A percentile compares a stretch with the other conserved stretches of the same genome.
These are phyloP conservation scores for Drosophila subsilvestris DNA, from an alignment of 2,888 invertebrate genomes.

Conservation along the genomic window DNA sequence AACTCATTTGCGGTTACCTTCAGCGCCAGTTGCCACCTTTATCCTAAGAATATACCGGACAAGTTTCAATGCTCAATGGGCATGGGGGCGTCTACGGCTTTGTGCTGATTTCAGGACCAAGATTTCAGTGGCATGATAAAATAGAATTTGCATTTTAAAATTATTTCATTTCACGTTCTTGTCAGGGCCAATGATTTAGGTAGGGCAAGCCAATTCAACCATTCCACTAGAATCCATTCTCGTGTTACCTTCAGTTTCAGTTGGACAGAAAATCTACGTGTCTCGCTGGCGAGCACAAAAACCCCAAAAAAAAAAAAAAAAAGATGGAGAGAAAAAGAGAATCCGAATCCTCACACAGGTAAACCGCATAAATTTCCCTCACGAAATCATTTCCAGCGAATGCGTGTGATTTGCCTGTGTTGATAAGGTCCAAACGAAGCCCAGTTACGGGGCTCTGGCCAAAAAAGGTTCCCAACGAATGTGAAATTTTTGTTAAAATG, in stretches of 20 bases:
- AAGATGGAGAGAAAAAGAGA: conserved; percentile 42
- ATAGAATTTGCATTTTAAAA: conserved; percentile 75
- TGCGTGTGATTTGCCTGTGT: conserved; percentile 72
- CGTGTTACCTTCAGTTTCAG: conserved; percentile 35
- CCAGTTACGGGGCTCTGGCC: conserved; percentile 22
- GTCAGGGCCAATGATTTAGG: conserved; percentile 74
- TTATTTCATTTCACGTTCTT: conserved; percentile 79
- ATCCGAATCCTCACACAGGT: conserved; percentile 43
- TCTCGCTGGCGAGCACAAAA: conserved; percentile 16
- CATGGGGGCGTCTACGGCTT: conserved; percentile 1
- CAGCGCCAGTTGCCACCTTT: not conserved
- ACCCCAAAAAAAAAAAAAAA: conserved; percentile 43
- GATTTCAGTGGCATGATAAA: conserved; percentile 59
- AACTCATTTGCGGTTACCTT: conserved; percentile 22
- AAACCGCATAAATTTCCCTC: conserved; percentile 69
- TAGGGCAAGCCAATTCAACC: conserved; percentile 57
- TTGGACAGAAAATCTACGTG: conserved; percentile 44
- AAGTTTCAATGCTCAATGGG: conserved; percentile 22
- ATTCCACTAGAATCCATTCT: conserved; percentile 20
- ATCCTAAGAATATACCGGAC: not conserved
- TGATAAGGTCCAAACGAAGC: conserved; percentile 61
- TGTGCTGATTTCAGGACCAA: conserved; percentile 38
- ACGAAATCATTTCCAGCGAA: conserved; percentile 59
- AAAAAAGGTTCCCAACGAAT: conserved; percentile 52
- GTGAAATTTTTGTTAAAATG: conserved; percentile 64